Evolutionary conservation across 2,888 invertebrate genomes (phyloP).

Genomic region (Ischnura elegans): DNA sequence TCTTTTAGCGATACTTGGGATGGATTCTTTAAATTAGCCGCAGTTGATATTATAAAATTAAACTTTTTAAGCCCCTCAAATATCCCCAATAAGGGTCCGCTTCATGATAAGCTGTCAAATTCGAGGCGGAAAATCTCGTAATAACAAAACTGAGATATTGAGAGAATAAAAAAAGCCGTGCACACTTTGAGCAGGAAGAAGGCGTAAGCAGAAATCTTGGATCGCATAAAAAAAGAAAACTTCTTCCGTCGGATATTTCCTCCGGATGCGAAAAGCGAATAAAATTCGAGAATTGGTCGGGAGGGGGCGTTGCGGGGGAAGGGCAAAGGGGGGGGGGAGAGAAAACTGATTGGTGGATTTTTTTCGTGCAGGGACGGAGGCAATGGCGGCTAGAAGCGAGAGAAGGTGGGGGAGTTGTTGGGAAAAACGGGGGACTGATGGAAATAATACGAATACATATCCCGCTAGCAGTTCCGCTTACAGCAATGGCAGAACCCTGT

Average conservation of each 20-base stretch:
- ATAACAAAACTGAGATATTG: background rate
- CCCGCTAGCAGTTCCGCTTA: conserved; percentile 40
- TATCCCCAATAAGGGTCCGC: no score
- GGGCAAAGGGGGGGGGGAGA: background rate
- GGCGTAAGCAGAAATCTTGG: background rate
- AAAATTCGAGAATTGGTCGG: conserved; percentile 51
- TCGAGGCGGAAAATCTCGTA: background rate
- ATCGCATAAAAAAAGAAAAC: conserved; percentile 1
- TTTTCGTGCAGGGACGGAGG: conserved; percentile 23
- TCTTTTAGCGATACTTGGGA: no score
- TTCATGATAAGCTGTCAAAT: background rate
- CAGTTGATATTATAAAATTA: no score
- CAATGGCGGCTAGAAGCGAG: background rate
- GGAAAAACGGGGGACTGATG: background rate
- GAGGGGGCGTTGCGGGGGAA: background rate
- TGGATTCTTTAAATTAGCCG: no score
- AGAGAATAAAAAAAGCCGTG: background rate
- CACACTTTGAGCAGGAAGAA: background rate
- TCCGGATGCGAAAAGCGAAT: conserved; percentile 5
- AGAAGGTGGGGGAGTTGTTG: background rate
- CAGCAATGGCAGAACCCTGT: conserved; percentile 26
- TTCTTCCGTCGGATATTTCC: background rate
- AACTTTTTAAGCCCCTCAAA: no score
- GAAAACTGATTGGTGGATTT: conserved; percentile 54
- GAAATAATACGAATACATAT: conserved; percentile 13